Evolutionary conservation across 2,797 vertebrate species (phyloP).

Genomic region (Cygnus olor): DNA sequence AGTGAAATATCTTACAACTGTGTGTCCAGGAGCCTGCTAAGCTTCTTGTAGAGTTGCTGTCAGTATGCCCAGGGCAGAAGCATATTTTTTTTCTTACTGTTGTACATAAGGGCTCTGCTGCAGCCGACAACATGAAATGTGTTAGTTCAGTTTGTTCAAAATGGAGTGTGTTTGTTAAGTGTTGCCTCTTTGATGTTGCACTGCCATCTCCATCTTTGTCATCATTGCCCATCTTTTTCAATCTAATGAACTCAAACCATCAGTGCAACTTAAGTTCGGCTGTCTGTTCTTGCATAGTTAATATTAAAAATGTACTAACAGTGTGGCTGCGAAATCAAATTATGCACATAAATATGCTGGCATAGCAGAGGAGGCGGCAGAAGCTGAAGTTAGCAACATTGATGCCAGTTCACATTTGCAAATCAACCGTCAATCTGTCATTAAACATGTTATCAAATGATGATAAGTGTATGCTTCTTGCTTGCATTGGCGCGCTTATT

Average conservation of each 20-base stretch:
- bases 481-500: conserved; percentile 86
- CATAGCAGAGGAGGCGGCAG: conserved; percentile 86
- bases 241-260: conserved; percentile 89
- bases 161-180: conserved; percentile 68
- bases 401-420: conserved; percentile 93
- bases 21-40: background rate
- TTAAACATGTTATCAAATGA: conserved; percentile 99
- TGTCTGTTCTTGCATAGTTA: conserved; percentile 87
- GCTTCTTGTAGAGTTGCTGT: conserved; percentile 24
- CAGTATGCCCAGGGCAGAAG: conserved; percentile 32
- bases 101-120: conserved; percentile 54
- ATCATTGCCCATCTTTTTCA: conserved; percentile 82
- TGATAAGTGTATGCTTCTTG: conserved; percentile 91
- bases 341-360: conserved; percentile 93
- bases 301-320: conserved; percentile 91
- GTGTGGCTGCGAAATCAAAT: conserved; percentile 91
- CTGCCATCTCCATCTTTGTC: conserved; percentile 80
- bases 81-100: conserved; percentile 47
- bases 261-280: conserved; percentile 85
- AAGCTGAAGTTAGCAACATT: conserved; percentile 89
- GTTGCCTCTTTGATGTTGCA: conserved; percentile 70
- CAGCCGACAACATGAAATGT: conserved; percentile 47
- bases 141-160: conserved; percentile 51
- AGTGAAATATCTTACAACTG: background rate
- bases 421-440: conserved; percentile 98